These are phyloP conservation scores for Cryptocheilus praepositus DNA, from an alignment of 2,888 invertebrate genomes.

Conservation along the genomic window DNA sequence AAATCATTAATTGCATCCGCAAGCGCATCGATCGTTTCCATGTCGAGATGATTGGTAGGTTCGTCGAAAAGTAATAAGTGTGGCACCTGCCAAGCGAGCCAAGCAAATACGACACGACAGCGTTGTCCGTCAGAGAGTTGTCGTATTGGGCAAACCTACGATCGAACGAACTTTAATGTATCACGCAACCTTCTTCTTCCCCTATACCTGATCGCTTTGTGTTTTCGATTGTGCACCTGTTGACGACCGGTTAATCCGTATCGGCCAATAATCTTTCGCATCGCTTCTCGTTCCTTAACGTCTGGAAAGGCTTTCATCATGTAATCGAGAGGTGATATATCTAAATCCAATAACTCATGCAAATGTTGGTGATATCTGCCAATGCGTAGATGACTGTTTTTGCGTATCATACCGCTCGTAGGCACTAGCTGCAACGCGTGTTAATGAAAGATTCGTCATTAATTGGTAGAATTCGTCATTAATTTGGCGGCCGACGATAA, in stretches of 20 bases:
- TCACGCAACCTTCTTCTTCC: background rate
- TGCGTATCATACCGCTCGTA: slow-evolving; percentile 96
- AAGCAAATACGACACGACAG: slow-evolving; percentile 98
- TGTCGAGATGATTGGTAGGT: slow-evolving; percentile 97
- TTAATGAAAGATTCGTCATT: slow-evolving; percentile 15
- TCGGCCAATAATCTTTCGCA: slow-evolving; percentile 98
- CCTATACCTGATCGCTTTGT: background rate
- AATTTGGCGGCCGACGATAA: slow-evolving; percentile 55
- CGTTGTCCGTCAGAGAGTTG: slow-evolving; percentile 98
- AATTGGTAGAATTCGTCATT: no score
- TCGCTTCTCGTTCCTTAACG: slow-evolving; percentile 98
- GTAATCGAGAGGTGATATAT: slow-evolving; percentile 96
- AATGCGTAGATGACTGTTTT: slow-evolving; percentile 97
- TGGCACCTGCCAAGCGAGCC: slow-evolving; percentile 98
- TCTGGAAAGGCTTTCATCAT: slow-evolving; percentile 98
- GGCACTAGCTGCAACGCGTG: slow-evolving; percentile 84
- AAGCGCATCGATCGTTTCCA: slow-evolving; percentile 98
- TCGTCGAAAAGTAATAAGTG: slow-evolving; percentile 91
- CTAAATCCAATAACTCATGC: slow-evolving; percentile 95
- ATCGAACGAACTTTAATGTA: background rate
- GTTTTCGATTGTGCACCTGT: slow-evolving; percentile 79
- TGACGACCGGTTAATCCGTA: slow-evolving; percentile 98
- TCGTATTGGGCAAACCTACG: slow-evolving; percentile 91
- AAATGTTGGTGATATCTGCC: slow-evolving; percentile 99
- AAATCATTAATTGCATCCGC: slow-evolving; percentile 98